phyloP scores from a whole-genome alignment of 2,113 vertebrate species.

The Notothenia rossii region DNA sequence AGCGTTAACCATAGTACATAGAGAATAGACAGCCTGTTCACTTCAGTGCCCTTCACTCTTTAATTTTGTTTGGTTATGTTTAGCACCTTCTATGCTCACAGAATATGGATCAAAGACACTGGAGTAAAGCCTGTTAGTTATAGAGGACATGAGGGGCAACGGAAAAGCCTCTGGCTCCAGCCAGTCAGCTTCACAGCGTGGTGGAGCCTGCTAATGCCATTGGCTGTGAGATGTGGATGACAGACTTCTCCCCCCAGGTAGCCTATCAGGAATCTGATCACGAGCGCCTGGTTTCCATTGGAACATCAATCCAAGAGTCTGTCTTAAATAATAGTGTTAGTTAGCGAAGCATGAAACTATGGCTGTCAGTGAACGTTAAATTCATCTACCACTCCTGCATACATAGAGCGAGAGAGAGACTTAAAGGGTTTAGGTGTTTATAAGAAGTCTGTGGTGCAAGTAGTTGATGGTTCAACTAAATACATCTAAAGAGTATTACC shows the following conservation, averaged over 20 bases:
- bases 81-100: conserved; percentile 3
- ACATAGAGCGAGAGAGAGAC: neutral
- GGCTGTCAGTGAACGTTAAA: conserved; percentile 66
- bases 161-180: conserved; percentile 42
- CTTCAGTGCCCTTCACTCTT: neutral
- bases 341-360: conserved; percentile 64
- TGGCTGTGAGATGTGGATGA: conserved; percentile 55
- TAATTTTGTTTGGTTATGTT: conserved; percentile 23
- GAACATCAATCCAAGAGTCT: conserved; percentile 64
- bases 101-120: conserved; percentile 38
- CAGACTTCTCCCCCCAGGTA: conserved; percentile 66
- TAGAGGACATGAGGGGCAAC: conserved; percentile 38
- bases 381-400: conserved; percentile 35
- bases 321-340: conserved; percentile 60
- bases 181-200: conserved; percentile 39
- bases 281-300: conserved; percentile 50
- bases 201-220: conserved; percentile 63
- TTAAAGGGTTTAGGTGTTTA: conserved; percentile 3
- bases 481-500: neutral
- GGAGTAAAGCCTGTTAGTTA: conserved; percentile 43
- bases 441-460: neutral
- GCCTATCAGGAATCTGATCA: conserved; percentile 68
- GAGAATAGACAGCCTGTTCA: neutral
- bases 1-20: conserved; percentile 6
- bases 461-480: neutral